Base-by-base conservation (phyloP, 2,888 invertebrate species). In the Drosophila maculinotata region DNA sequence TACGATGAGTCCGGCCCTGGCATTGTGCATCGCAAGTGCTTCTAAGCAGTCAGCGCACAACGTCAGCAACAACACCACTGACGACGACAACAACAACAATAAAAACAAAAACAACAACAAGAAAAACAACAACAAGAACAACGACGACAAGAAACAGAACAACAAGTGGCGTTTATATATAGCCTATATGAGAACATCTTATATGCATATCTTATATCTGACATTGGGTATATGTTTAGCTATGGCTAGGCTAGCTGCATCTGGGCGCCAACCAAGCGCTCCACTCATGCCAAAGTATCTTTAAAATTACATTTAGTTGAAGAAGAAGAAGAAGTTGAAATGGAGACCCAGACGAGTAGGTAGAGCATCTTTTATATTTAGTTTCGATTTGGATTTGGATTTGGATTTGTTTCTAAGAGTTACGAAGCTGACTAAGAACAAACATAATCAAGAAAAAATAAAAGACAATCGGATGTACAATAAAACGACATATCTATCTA, bases 21-120 rank as follows among this genome's bases (percentile, higher is more conserved):
- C 89, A 97, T 97, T 91, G 98, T 98, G 90, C 98, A 98, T 95
- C 96, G 98, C 94, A 98, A 98, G 94, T 98, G 98, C 95, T 98
- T 98, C 96, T 97, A 97, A 95, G 70, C 71, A 52, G 20, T 17
- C 31, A 30, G 33, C 7, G 36, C 31, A 20, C 47, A 54, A 51
- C 36, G 20, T 3, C 54, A 56, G 35, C 42, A 54, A 51, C 58
- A 75, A 33, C 57, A 60, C 26, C 48, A 56, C 42, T 31, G 36
- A 35, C 30, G 47, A 36, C 2, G 53, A 14, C 14, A 70, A 41
- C 14, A 36, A 15, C 28, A 42, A 33, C 23, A 47, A 26, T 31
- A 35, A 47, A 15, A 12, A 35, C 15, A 42, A 28, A 12, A 49
- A 44, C 25, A 54, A 47, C 31, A 59, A 28, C 57, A 47, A 14